Conservation (phyloP, 2,888 invertebrate species). For the Erebia aethiops region DNA sequence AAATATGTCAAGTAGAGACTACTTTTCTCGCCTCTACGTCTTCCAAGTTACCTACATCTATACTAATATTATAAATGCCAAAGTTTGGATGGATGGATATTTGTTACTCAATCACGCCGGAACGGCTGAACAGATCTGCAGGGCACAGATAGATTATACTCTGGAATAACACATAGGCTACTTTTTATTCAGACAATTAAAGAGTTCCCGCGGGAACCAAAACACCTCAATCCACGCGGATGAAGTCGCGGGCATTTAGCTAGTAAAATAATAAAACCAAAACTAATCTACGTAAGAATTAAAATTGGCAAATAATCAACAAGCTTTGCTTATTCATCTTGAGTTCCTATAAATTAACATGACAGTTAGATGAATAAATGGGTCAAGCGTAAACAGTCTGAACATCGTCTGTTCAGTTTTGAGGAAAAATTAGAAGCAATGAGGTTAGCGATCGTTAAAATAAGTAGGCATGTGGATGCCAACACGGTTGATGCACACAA, state of each 20-base stretch:
- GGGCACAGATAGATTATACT: no score
- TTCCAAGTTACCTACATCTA: not conserved
- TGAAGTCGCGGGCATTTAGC: no score
- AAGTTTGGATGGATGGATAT: no score
- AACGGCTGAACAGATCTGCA: no score
- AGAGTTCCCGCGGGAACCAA: no score
- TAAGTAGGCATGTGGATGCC: not conserved
- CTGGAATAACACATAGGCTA: no score
- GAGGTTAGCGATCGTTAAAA: conserved; percentile 7
- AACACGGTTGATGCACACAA: conserved; percentile 19
- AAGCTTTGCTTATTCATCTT: not conserved
- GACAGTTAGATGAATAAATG: not conserved
- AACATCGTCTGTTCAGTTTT: not conserved
- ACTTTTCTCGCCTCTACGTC: no score
- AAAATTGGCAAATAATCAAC: conserved; percentile 1
- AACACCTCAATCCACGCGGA: no score
- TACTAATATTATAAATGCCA: no score
- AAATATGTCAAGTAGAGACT: no score
- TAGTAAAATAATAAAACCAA: not conserved
- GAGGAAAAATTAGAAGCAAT: conserved; percentile 1
- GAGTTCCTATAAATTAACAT: not conserved
- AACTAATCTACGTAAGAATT: not conserved
- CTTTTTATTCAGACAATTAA: no score
- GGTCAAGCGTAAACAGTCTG: conserved; percentile 13
- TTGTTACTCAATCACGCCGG: no score